These are phyloP conservation scores for Grantiella picta DNA, from an alignment of 2,113 vertebrate genomes.

Conservation along the genomic window DNA sequence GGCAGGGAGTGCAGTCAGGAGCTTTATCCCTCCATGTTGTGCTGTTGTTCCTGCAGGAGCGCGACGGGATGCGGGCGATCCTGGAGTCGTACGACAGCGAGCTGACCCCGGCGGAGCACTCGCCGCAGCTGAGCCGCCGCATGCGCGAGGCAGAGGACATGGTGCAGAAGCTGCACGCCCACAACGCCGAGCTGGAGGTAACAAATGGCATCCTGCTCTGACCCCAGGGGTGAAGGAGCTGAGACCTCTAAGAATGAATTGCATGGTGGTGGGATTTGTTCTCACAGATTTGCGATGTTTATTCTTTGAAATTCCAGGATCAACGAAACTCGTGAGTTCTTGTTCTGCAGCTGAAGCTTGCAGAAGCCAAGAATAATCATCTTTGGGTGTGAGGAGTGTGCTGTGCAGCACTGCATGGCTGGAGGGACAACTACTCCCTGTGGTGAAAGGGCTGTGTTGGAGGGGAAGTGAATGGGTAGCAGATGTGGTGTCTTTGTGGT, in stretches of 20 bases:
- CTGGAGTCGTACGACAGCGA: constrained; percentile 93
- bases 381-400: background rate
- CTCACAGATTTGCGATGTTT: background rate
- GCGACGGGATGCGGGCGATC: constrained; percentile 91
- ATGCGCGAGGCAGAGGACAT: constrained; percentile 88
- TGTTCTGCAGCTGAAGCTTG: background rate
- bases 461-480: background rate
- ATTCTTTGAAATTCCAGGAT: background rate
- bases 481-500: background rate
- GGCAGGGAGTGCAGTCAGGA: constrained; percentile 79
- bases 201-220: background rate
- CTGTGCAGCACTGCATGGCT: background rate
- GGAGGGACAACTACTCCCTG: background rate
- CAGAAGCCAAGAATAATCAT: background rate
- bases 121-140: constrained; percentile 85
- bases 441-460: background rate
- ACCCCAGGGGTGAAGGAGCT: background rate
- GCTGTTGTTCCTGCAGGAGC: constrained; percentile 76
- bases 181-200: constrained; percentile 90
- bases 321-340: rapidly evolving
- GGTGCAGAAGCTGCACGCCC: constrained; percentile 83
- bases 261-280: background rate
- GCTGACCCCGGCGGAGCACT: constrained; percentile 81
- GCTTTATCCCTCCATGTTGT: background rate
- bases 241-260: background rate